Conservation (phyloP, 2,113 vertebrate genomes). For the Cyanocitta stelleri region DNA sequence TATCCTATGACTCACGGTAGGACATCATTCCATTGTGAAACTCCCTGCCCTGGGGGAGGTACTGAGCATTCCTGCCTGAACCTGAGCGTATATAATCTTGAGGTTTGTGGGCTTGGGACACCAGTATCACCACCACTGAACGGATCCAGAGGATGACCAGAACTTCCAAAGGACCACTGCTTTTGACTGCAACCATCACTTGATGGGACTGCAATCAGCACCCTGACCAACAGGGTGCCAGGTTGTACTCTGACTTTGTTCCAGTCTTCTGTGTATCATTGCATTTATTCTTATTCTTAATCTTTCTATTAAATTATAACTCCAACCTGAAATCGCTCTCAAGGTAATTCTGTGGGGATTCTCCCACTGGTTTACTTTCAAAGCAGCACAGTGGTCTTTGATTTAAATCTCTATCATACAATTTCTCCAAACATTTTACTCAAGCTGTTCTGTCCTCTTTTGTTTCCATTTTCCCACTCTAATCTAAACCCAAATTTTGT, state of each 20-base stretch:
- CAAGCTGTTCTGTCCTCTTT: not conserved
- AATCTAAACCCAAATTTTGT: not conserved
- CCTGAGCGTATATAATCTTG: accelerated
- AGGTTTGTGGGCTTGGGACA: not conserved
- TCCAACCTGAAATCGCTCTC: not conserved
- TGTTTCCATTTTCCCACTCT: not conserved
- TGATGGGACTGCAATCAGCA: not conserved
- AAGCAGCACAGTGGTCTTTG: not conserved
- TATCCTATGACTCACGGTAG: not conserved
- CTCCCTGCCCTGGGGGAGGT: not conserved
- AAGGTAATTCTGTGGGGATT: not conserved
- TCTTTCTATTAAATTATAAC: not conserved
- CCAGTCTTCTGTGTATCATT: not conserved
- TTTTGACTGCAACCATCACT: not conserved
- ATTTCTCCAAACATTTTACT: not conserved
- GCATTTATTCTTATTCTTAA: not conserved
- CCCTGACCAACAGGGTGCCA: not conserved
- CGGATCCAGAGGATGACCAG: not conserved
- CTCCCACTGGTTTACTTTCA: not conserved
- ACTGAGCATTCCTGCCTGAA: not conserved
- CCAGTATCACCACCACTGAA: not conserved
- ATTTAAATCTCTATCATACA: not conserved
- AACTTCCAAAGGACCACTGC: not conserved
- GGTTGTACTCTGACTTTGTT: not conserved
- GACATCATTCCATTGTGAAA: not conserved